Percentiles rank a stretch among this genome's conserved stretches.
phyloP scores from a whole-genome alignment of 1,140 invertebrate genomes.

The Eumaeus atala region DNA sequence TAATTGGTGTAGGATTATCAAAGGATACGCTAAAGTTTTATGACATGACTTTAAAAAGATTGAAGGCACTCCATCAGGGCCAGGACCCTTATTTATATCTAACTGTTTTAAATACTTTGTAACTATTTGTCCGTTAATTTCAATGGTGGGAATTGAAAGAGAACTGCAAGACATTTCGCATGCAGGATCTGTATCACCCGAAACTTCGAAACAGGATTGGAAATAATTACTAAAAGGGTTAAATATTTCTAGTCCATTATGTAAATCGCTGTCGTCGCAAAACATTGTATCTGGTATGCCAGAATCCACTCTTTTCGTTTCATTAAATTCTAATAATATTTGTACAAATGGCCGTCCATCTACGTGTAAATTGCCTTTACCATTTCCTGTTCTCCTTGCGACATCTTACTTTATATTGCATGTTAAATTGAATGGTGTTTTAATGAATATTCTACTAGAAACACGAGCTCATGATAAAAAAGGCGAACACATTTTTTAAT shows the following conservation, averaged over 20 bases:
- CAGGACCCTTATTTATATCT: background rate
- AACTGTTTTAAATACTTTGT: background rate
- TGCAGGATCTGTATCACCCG: background rate
- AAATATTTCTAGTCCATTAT: background rate
- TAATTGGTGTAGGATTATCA: too few relatives aligned
- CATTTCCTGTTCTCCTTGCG: too few relatives aligned
- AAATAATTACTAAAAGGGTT: slow-evolving; percentile 1
- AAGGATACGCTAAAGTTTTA: background rate
- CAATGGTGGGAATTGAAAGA: background rate
- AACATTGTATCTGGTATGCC: slow-evolving; percentile 1
- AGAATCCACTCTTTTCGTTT: slow-evolving; percentile 11
- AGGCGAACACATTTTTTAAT: too few relatives aligned
- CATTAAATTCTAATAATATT: slow-evolving; percentile 20
- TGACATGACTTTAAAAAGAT: background rate
- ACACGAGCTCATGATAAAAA: too few relatives aligned
- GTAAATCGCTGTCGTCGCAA: background rate
- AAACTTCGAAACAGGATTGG: background rate
- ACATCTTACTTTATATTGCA: too few relatives aligned
- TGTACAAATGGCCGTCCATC: too few relatives aligned
- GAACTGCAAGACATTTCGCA: background rate
- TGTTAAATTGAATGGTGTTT: too few relatives aligned
- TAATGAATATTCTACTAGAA: too few relatives aligned
- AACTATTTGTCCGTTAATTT: background rate
- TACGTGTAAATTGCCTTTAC: too few relatives aligned
- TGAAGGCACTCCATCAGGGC: background rate